phyloP scores from a whole-genome alignment of 1,140 invertebrate species.

The Leptinotarsa texana region DNA sequence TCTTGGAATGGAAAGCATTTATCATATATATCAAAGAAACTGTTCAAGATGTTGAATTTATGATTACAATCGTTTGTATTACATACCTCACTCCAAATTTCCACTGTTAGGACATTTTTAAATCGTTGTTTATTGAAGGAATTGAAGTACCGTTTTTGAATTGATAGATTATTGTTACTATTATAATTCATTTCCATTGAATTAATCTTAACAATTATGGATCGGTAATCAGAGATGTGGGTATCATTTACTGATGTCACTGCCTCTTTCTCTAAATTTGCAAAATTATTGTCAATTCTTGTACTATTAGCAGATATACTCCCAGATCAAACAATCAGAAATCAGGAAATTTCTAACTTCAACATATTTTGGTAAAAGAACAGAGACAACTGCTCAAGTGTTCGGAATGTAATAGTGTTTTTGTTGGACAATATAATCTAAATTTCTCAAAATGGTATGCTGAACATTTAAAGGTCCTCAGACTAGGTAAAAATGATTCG shows the following conservation, averaged over 20 bases:
- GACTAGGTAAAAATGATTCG: too few relatives aligned
- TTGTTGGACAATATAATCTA: too few relatives aligned
- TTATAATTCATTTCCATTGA: background rate
- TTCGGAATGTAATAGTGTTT: too few relatives aligned
- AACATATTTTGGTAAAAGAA: too few relatives aligned
- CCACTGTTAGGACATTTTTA: background rate
- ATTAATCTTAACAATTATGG: background rate
- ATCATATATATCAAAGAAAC: background rate
- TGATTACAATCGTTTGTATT: background rate
- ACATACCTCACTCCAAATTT: background rate
- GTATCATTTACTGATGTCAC: background rate
- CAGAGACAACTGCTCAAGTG: too few relatives aligned
- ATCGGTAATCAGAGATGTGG: background rate
- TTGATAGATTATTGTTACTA: background rate
- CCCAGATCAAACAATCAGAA: too few relatives aligned
- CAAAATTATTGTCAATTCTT: background rate
- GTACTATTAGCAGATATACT: background rate
- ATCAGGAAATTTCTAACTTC: too few relatives aligned
- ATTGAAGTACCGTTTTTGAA: background rate
- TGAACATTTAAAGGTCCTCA: too few relatives aligned
- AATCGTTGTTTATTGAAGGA: background rate
- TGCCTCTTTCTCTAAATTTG: background rate
- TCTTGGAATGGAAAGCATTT: background rate
- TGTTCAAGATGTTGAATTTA: background rate
- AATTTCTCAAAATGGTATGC: too few relatives aligned